Conservation (phyloP, 2,797 vertebrate genomes). For the Ptychobarbus kaznakovi region DNA sequence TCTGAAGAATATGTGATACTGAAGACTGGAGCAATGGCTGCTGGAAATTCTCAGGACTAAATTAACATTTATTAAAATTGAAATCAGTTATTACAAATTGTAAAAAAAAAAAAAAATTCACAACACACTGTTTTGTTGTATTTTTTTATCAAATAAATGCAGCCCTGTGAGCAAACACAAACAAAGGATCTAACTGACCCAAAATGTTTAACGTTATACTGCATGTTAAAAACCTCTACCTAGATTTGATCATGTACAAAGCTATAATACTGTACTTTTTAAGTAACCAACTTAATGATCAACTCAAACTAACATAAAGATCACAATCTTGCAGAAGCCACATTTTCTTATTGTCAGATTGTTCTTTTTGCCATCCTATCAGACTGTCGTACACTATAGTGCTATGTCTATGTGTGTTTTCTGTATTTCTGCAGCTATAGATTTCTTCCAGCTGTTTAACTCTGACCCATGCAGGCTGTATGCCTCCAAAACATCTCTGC, state of each 20-base stretch:
- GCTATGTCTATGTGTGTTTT: slow-evolving; percentile 3
- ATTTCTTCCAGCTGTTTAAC: slow-evolving; percentile 45
- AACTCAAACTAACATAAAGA: background rate
- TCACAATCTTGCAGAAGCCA: background rate
- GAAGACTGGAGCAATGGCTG: too few relatives aligned
- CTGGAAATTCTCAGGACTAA: too few relatives aligned
- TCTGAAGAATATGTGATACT: background rate
- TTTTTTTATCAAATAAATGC: background rate
- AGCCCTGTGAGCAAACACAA: background rate
- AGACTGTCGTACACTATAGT: background rate
- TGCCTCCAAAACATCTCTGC: slow-evolving; percentile 22
- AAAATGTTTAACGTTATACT: background rate
- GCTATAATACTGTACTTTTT: background rate
- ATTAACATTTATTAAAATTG: background rate
- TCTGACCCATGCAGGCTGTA: slow-evolving; percentile 12
- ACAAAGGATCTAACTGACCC: background rate
- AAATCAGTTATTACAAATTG: background rate
- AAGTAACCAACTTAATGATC: background rate
- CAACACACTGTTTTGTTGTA: background rate
- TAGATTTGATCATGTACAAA: background rate
- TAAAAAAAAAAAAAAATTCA: background rate
- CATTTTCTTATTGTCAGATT: slow-evolving; percentile 7
- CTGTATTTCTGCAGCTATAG: slow-evolving; percentile 12
- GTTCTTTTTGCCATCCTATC: background rate
- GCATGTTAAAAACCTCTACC: background rate